Base-by-base conservation (phyloP, 1,140 invertebrate species). In the Aphelinus certus region DNA sequence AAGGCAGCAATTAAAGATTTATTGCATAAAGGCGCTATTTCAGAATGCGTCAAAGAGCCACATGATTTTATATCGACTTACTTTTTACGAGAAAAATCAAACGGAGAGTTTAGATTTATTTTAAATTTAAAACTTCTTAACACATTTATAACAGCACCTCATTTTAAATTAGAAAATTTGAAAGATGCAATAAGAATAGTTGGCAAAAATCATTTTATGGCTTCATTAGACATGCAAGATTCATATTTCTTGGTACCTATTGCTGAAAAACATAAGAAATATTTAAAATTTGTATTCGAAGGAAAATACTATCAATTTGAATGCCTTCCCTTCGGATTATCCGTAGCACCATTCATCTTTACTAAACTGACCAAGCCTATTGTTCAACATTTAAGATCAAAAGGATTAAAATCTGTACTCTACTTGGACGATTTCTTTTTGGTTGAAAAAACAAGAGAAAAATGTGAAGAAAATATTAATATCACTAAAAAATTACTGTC, bases 231-330 rank as follows among this genome's bases (percentile, higher is more conserved):
- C 45, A 51, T 78, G 6, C 55, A 47, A 47, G 77, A 76, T 61
- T 76, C 80, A 0, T 81, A 81, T 72, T 78, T 75, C 64, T 45
- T 79, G 1, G 62, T 80, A 63, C 73, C 76, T 55, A 69, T 80
- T 7, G 7, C 4, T 9, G 63, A 73, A 66, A 1, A 56, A 3
- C 9, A 78, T 76, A 77, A 74, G 76, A 79, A 80, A 76, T 71
- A 42, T n/a, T 4, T 57, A 10, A 5, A 43, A 45, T 76, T 67
- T 63, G 1, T 3, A 43, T 56, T 70, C 5, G 46, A 60, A n/a
- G 55, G 51, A 45, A 1, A 67, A 3, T 4, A 45, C 75, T 76
- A 73, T 48, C 71, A 78, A 64, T 76, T 78, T 7, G 60, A 61
- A 57, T 76, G 73, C 43, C 9, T 75, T 5, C 72, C 75, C 1